These are phyloP conservation scores for Psilopsiagon aymara DNA, from an alignment of 2,113 vertebrate species.

Conservation along the genomic window DNA sequence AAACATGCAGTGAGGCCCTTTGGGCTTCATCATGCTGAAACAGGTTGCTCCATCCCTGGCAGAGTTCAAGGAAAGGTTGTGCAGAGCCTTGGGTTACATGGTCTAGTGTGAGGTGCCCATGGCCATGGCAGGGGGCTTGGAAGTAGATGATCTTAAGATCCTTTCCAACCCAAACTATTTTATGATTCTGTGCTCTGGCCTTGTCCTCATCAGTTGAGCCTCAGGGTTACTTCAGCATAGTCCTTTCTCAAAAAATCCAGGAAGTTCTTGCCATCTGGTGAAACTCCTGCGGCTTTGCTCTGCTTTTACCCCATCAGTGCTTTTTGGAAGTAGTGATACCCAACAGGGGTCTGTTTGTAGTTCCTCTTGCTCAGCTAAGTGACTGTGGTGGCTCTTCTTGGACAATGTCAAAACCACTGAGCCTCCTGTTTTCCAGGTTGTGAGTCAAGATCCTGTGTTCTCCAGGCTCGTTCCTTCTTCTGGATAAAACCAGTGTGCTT, in stretches of 20 bases:
- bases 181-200: neutral
- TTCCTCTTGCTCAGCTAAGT: neutral
- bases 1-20: accelerated
- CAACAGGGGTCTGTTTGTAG: neutral
- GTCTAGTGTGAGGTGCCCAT: neutral
- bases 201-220: neutral
- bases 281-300: neutral
- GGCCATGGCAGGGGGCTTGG: neutral
- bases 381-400: neutral
- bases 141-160: neutral
- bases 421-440: neutral
- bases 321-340: neutral
- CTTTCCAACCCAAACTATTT: neutral
- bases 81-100: neutral
- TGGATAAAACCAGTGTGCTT: accelerated
- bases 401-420: neutral
- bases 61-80: neutral
- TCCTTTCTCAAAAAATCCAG: neutral
- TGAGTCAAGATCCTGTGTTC: neutral
- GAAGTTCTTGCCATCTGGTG: neutral
- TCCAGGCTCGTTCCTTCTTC: neutral
- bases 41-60: neutral
- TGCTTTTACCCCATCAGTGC: neutral
- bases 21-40: neutral
- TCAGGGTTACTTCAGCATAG: neutral